Base-by-base conservation (phyloP, 2,888 invertebrate genomes). In the Cinara cedri region DNA sequence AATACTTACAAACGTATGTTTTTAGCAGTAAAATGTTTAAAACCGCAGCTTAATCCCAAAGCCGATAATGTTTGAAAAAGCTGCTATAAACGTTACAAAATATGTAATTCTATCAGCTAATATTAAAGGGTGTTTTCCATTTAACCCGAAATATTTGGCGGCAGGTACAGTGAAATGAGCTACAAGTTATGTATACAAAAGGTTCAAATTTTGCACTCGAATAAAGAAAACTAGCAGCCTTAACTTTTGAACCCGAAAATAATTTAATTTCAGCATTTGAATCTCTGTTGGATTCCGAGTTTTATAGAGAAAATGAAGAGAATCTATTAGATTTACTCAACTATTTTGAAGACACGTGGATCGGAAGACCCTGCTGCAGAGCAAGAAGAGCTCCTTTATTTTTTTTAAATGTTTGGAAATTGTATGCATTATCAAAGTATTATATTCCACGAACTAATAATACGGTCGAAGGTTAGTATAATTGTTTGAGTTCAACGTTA, bases 61-160 rank as follows among this genome's bases (percentile, higher is more conserved):
- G n/a, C n/a, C n/a, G n/a, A n/a, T n/a, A n/a, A n/a, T n/a, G n/a
- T n/a, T n/a, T n/a, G n/a, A n/a, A n/a, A 34, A 34, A 34, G 26
- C 60, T 62, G 60, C 34, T 34, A 62, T 62, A 16, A 62, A 62
- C 11, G 42, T n/a, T 62, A 34, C 62, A n/a, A 62, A 62, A 62
- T 62, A 34, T 62, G 3, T 62, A 10, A 34, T 62, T 62, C 16
- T 34, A 2, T 42, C 60, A 26, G 9, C 34, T 44, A 62, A 62
- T 11, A 62, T 62, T 34, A 62, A 62, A 42, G 10, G 62, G n/a
- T 63, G 42, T 42, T 63, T 63, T n/a, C 19, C 34, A 63, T 63
- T 63, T 63, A n/a, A 42, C 11, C 0, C 19, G 42, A 13, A 42
- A 10, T 10, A 44, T 44, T 44, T 44, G 44, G 44, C 44, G 10